Base-by-base conservation (phyloP, 2,797 vertebrate genomes). In the Champsocephalus esox region DNA sequence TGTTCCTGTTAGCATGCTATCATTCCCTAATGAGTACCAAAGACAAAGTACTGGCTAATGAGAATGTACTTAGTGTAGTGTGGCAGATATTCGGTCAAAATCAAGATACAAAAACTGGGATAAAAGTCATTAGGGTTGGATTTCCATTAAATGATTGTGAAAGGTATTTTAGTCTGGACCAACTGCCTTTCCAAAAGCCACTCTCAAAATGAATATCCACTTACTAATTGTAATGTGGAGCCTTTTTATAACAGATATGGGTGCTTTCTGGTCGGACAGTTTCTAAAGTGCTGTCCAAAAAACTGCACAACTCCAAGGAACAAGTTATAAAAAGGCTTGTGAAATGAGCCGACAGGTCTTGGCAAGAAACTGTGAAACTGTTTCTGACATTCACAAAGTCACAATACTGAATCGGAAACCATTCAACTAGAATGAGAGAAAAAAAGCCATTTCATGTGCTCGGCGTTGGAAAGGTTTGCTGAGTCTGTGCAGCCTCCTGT, bases 401-500 rank as follows among this genome's bases (percentile, higher is more conserved):
- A 63, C 62, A 41, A 56, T 66, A 57, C 13, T 60, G 34, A 46
- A 21, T 46, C 54, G 77, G 28, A 74, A 81, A 59, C 52, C 16
- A 55, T 79, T 66, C 59, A 61, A 75, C 48, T 14, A 51, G 56
- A 44, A 71, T 24, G 52, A 59, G 45, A 43, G 50, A 28, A 86
- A 76, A 76, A 62, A 58, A 34, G 24, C 77, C 63, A 71, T 68
- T 73, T 38, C 4, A 28, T 72, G 54, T 73, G 56, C 56, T 61
- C 52, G 16, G 51, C 4, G 1, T 83, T 65, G 50, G 32, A 82
- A 61, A 78, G 28, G 48, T 84, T 80, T 85, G 76, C 83, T 75
- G 79, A 85, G 59, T 86, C 32, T 67, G 46, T 78, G 79, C 70
- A 48, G 63, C 43, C 81, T 89, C 60, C 64, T 83, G 79, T 89